phyloP scores from a whole-genome alignment of 2,888 invertebrate species.

The Cacoxenus indagator region DNA sequence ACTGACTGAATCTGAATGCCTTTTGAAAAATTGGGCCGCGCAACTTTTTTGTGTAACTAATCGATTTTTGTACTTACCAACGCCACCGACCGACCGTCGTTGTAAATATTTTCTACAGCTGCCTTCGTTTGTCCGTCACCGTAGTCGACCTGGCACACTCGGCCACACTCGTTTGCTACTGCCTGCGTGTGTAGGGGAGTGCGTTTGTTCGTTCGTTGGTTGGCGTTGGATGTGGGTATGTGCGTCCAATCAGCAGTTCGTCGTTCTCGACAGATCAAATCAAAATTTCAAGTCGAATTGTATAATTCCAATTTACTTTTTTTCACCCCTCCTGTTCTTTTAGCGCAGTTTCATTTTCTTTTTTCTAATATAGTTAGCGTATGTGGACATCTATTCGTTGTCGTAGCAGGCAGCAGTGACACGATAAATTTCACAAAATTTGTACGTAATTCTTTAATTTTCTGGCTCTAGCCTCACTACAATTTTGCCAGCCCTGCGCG shows the following conservation, averaged over 20 bases:
- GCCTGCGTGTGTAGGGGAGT: background rate
- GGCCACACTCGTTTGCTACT: background rate
- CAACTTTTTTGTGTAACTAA: constrained; percentile 56
- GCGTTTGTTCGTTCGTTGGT: background rate
- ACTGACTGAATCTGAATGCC: background rate
- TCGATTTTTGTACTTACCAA: constrained; percentile 37
- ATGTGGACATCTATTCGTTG: no score
- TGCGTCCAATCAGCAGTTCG: background rate
- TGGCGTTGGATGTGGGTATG: background rate
- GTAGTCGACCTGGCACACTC: background rate
- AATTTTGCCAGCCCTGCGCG: no score
- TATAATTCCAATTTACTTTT: constrained; percentile 1
- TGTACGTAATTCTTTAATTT: background rate
- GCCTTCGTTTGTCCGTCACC: background rate
- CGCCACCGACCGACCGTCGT: background rate
- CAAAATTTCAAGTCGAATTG: background rate
- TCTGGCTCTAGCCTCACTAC: no score
- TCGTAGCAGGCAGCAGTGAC: no score
- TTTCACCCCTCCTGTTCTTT: no score
- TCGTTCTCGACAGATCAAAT: background rate
- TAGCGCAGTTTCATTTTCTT: no score
- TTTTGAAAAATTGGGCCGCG: constrained; percentile 2
- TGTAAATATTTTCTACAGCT: constrained; percentile 12
- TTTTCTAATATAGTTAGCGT: no score
- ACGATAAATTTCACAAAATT: constrained; percentile 5